These are phyloP conservation scores for Tryphoninae sp. DNA, from an alignment of 2,888 invertebrate genomes.

Conservation along the genomic window DNA sequence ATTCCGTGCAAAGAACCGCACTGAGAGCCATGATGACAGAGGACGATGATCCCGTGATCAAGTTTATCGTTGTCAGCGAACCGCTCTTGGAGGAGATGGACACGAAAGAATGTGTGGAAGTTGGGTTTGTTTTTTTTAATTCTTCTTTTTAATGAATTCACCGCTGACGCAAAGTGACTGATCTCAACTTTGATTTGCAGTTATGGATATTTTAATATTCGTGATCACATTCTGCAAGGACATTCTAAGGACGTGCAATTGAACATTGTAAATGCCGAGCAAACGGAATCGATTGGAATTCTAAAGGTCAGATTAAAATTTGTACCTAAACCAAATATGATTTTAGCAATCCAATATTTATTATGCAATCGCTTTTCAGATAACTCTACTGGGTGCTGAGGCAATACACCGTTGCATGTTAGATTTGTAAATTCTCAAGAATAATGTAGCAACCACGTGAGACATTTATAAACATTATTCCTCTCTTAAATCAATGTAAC, in stretches of 20 bases:
- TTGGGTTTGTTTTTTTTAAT: constrained; percentile 71
- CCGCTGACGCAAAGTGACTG: neutral
- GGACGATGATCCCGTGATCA: constrained; percentile 69
- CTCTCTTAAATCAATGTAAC: neutral
- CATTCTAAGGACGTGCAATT: constrained; percentile 65
- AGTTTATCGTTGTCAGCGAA: constrained; percentile 74
- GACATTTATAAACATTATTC: neutral
- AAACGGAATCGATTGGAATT: constrained; percentile 70
- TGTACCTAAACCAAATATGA: neutral
- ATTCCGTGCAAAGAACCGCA: constrained; percentile 68
- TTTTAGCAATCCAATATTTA: neutral
- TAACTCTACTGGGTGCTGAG: constrained; percentile 68
- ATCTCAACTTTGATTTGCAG: constrained; percentile 62
- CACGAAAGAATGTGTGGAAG: constrained; percentile 74
- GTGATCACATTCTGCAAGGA: constrained; percentile 69
- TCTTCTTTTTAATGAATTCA: constrained; percentile 4
- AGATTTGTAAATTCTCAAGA: constrained; percentile 13
- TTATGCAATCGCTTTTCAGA: constrained; percentile 63
- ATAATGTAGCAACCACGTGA: neutral
- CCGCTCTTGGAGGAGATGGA: constrained; percentile 72
- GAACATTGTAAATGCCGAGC: constrained; percentile 65
- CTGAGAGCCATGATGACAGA: constrained; percentile 72
- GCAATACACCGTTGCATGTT: constrained; percentile 67
- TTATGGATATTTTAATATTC: constrained; percentile 72
- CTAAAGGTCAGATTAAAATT: constrained; percentile 69